These are phyloP conservation scores for Ellobius talpinus DNA, from an alignment of 2,113 vertebrate genomes.

Conservation along the genomic window DNA sequence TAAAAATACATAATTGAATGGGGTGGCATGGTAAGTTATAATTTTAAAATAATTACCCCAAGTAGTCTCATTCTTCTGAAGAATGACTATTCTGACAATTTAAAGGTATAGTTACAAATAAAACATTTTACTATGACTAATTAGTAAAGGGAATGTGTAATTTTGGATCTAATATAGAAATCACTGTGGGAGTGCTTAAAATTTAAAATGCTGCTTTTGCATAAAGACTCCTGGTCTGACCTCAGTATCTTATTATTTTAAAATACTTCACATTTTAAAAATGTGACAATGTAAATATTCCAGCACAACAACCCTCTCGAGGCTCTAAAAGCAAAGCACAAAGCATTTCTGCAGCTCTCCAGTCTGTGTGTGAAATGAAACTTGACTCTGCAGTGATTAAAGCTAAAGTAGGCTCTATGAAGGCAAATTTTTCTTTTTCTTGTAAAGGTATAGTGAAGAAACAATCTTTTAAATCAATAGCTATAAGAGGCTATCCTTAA, in stretches of 20 bases:
- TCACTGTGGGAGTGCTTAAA: neutral
- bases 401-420: neutral
- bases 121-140: conserved; percentile 31
- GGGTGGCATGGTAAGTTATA: neutral
- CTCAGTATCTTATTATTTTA: conserved; percentile 6
- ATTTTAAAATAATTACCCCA: conserved; percentile 47
- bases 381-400: conserved; percentile 10
- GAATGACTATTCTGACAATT: neutral
- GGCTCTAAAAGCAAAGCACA: conserved; percentile 9
- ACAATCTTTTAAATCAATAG: no score
- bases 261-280: conserved; percentile 33
- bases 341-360: conserved; percentile 16
- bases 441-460: no score
- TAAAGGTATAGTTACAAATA: conserved; percentile 9
- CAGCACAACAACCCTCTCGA: neutral
- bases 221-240: neutral
- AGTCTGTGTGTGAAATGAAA: conserved; percentile 54
- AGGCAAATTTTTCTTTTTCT: no score
- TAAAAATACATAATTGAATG: conserved; percentile 47
- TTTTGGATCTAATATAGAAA: conserved; percentile 33
- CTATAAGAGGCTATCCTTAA: no score
- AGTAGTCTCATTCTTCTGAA: conserved; percentile 34
- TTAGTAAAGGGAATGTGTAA: conserved; percentile 10
- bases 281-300: conserved; percentile 19
- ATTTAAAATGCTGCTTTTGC: conserved; percentile 35